These are phyloP conservation scores for Polyommatus iphigenia DNA, from an alignment of 2,888 invertebrate species.

Conservation along the genomic window DNA sequence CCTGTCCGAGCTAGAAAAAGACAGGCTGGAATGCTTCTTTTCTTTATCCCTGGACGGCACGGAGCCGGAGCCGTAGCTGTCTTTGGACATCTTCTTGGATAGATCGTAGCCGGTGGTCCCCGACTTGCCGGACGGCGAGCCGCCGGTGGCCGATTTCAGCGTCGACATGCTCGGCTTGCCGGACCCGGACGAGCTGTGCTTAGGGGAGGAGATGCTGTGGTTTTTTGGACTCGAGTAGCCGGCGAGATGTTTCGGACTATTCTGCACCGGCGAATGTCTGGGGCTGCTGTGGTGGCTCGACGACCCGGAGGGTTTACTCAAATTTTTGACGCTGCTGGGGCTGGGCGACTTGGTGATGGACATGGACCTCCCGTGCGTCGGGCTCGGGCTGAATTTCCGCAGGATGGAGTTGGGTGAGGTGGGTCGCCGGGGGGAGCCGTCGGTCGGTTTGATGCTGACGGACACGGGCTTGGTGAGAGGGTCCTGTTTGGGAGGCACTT, in stretches of 20 bases:
- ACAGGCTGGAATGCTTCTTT: conserved; percentile 74
- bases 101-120: conserved; percentile 76
- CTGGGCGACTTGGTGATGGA: conserved; percentile 83
- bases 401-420: conserved; percentile 84
- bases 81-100: conserved; percentile 78
- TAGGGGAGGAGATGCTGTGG: conserved; percentile 89
- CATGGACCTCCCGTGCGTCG: conserved; percentile 83
- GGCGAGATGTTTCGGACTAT: conserved; percentile 87
- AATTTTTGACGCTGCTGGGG: conserved; percentile 64
- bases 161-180: conserved; percentile 95
- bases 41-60: conserved; percentile 76
- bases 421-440: conserved; percentile 82
- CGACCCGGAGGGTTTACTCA: conserved; percentile 74
- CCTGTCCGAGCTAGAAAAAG: conserved; percentile 77
- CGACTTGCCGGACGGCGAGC: conserved; percentile 84
- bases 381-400: conserved; percentile 86
- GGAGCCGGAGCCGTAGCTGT: conserved; percentile 67
- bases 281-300: conserved; percentile 83
- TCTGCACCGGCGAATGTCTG: conserved; percentile 88
- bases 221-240: conserved; percentile 88
- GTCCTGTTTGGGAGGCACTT: conserved; percentile 87
- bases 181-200: conserved; percentile 86
- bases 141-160: conserved; percentile 87
- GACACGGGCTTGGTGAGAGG: conserved; percentile 85
- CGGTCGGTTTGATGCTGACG: conserved; percentile 86